Evolutionary conservation across 2,888 invertebrate species (phyloP), one percentile per base, ranked within the genome.

Genomic region (Zhuqinia jingwanae): DNA sequence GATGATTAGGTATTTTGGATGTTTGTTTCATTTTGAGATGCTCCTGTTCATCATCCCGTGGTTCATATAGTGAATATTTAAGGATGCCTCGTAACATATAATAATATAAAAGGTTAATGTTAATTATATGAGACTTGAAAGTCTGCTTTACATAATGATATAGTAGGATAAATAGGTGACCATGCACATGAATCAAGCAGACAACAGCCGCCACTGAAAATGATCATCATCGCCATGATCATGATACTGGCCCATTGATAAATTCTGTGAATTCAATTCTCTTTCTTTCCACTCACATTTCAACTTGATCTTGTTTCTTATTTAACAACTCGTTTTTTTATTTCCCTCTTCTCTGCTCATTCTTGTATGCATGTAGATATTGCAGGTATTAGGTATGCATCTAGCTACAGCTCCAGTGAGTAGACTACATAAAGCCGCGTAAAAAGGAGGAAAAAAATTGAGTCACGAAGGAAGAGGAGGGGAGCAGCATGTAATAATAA

Each of bases 221-320:
- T 56, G 75, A 76, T 47, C 15, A 36, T 36, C 47, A 15, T 42
- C 42, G 13, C 3, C 22, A 75, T 77, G 78, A 85, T 79, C 73
- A 85, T 85, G 70, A 85, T 78, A 77, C 58, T 78, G 73, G 79
- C 73, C 85, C 85, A 85, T 85, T 85, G 85, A 85, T 85, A 79
- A 85, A 79, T 79, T 79, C 63, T 79, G 56, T 63, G 58, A 30
- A 85, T 79, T 85, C 50, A 70, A 42, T 77, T 84, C 70, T 45
- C 83, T n/a, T 60, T 50, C 30, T 20, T 58, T 10, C 30, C 42
- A 70, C 53, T 77, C 27, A 58, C 68, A 76, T 77, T 78, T 56
- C 47, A 68, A 58, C 53, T 78, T 79, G 85, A 79, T 85, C 79
- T 79, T 78, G 85, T 85, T 78, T 78, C 60, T 47, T 15, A 36